These are phyloP conservation scores for Drosophila falleni DNA, from an alignment of 2,888 invertebrate species.

Conservation along the genomic window DNA sequence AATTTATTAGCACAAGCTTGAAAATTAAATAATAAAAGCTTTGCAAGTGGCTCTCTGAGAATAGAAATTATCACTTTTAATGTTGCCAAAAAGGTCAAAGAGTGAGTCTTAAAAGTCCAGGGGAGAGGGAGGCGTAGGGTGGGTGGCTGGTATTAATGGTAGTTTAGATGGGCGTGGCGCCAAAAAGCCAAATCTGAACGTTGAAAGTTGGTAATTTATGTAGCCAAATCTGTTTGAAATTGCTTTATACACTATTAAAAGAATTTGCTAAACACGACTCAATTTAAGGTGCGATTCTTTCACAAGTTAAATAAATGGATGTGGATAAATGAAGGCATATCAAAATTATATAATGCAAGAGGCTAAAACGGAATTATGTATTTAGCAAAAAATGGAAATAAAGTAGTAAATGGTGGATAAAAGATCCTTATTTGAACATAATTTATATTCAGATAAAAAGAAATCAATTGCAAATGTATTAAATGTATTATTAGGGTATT, in stretches of 20 bases:
- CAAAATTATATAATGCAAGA: no score
- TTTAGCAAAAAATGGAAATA: background rate
- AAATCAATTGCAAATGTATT: background rate
- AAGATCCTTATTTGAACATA: background rate
- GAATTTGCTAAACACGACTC: slow-evolving; percentile 54
- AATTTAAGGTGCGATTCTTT: slow-evolving; percentile 50
- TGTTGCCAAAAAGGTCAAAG: slow-evolving; percentile 77
- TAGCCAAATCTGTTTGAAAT: slow-evolving; percentile 73
- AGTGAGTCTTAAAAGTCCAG: background rate
- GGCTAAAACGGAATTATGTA: no score
- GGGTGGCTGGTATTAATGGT: slow-evolving; percentile 20
- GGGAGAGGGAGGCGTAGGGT: background rate
- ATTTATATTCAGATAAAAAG: background rate
- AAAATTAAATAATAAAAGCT: slow-evolving; percentile 80
- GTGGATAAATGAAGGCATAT: no score
- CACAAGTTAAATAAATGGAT: slow-evolving; percentile 15
- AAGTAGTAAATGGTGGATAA: background rate
- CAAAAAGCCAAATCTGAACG: slow-evolving; percentile 35
- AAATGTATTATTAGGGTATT: background rate
- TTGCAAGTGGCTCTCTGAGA: slow-evolving; percentile 68
- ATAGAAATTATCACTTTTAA: slow-evolving; percentile 78
- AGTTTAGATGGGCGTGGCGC: slow-evolving; percentile 57
- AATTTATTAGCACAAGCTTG: slow-evolving; percentile 72
- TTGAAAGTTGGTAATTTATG: slow-evolving; percentile 69
- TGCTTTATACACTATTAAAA: slow-evolving; percentile 70